A percentile compares a stretch with the other conserved stretches of the same genome.
phyloP scores from a whole-genome alignment of 2,113 vertebrate genomes.

The Jaculus jaculus region DNA sequence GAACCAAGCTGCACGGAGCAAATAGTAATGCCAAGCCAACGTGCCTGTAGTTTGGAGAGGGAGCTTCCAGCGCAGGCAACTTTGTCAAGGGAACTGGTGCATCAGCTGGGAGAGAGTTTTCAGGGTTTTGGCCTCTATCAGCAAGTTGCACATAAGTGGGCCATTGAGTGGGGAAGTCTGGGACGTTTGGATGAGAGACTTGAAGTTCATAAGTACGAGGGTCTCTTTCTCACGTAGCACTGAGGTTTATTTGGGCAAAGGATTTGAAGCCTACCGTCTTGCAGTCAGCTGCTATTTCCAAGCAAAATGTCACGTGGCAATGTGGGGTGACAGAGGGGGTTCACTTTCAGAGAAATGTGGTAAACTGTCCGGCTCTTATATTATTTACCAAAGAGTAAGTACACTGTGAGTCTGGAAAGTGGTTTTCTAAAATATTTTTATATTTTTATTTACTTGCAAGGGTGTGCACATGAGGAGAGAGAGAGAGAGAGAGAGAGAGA shows the following conservation, averaged over 20 bases:
- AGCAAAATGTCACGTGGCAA: not conserved
- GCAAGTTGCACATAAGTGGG: not conserved
- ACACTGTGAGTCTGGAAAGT: not conserved
- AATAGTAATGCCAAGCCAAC: not conserved
- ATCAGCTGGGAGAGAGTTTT: not conserved
- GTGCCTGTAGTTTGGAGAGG: not conserved
- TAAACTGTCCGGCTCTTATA: not conserved
- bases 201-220: not conserved
- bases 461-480: no score
- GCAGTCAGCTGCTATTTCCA: not conserved
- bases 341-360: not conserved
- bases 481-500: no score
- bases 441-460: no score
- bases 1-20: not conserved
- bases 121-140: not conserved
- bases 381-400: not conserved
- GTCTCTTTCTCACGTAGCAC: not conserved
- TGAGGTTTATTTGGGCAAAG: not conserved
- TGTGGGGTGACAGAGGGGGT: not conserved
- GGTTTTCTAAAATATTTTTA: not conserved
- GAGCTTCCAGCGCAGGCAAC: not conserved
- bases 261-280: not conserved
- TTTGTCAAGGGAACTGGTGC: not conserved
- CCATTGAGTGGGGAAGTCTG: not conserved
- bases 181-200: not conserved